These are phyloP conservation scores for Idaea biselata DNA, from an alignment of 2,888 invertebrate species.

Conservation along the genomic window DNA sequence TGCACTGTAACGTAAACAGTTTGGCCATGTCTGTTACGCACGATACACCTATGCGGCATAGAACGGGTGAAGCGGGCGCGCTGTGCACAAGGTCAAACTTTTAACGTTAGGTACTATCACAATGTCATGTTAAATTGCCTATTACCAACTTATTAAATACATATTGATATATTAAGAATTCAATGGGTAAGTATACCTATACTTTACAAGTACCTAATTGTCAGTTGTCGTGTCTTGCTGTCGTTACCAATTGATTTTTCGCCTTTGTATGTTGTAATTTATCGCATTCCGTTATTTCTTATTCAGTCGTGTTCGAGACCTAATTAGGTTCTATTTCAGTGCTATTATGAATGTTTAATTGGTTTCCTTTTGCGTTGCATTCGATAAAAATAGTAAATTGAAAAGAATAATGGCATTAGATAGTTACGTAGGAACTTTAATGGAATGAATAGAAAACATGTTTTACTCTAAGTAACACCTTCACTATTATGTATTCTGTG, in stretches of 20 bases:
- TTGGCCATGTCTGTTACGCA: too few species aligned
- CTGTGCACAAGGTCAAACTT: not conserved
- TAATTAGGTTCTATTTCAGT: not conserved
- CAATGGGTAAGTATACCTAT: not conserved
- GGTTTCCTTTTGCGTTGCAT: not conserved
- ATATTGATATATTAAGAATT: not conserved
- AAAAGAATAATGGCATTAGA: not conserved
- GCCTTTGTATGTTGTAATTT: not conserved
- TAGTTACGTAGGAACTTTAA: not conserved
- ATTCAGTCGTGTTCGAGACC: not conserved
- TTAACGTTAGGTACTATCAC: not conserved
- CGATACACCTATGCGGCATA: too few species aligned
- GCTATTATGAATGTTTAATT: not conserved
- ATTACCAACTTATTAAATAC: not conserved
- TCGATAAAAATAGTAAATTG: not conserved
- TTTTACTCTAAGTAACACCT: not conserved
- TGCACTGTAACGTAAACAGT: too few species aligned
- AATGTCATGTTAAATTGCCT: not conserved
- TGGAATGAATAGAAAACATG: not conserved
- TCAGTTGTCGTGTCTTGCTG: not conserved
- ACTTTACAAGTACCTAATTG: not conserved
- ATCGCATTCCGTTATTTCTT: not conserved
- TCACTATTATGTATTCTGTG: not conserved
- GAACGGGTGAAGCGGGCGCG: too few species aligned
- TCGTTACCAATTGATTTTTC: not conserved